A percentile compares a stretch with the other conserved stretches of the same genome.
Conservation (phyloP, 2,113 vertebrate species). For the Halcyon malimbica region DNA sequence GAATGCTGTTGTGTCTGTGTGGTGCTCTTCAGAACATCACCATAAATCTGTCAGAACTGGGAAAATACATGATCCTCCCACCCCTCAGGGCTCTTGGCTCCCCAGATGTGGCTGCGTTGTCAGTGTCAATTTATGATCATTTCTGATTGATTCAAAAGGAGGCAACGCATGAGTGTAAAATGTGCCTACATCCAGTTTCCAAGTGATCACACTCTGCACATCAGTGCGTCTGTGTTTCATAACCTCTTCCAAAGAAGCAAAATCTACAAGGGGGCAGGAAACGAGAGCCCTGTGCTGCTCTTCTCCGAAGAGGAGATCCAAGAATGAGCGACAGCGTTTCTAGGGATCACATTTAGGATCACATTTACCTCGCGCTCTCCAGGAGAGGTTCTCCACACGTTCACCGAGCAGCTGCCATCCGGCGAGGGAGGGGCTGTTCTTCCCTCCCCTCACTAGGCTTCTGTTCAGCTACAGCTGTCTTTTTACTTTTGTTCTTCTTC, state of each 20-base stretch:
- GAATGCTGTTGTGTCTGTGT: not conserved
- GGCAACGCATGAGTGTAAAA: not conserved
- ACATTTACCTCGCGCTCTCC: not conserved
- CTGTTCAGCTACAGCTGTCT: not conserved
- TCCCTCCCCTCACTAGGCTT: not conserved
- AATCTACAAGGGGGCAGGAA: not conserved
- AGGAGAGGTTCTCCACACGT: not conserved
- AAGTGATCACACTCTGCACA: not conserved
- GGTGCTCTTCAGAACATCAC: not conserved
- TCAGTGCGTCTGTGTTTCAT: not conserved
- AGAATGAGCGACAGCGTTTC: not conserved
- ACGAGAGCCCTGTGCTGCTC: fast-evolving
- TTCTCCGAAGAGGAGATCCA: not conserved
- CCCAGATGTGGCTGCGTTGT: not conserved
- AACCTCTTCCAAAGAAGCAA: not conserved
- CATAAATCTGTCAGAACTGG: not conserved
- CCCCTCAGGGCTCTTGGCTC: not conserved
- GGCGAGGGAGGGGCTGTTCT: not conserved
- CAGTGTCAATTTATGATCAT: not conserved
- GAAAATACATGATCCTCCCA: not conserved
- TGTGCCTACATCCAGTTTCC: fast-evolving
- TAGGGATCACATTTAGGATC: not conserved
- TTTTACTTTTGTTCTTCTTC: not conserved
- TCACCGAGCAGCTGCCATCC: not conserved
- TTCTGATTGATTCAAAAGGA: not conserved